Base-by-base conservation (phyloP, 2,888 invertebrate genomes). In the Lithosia quadra region DNA sequence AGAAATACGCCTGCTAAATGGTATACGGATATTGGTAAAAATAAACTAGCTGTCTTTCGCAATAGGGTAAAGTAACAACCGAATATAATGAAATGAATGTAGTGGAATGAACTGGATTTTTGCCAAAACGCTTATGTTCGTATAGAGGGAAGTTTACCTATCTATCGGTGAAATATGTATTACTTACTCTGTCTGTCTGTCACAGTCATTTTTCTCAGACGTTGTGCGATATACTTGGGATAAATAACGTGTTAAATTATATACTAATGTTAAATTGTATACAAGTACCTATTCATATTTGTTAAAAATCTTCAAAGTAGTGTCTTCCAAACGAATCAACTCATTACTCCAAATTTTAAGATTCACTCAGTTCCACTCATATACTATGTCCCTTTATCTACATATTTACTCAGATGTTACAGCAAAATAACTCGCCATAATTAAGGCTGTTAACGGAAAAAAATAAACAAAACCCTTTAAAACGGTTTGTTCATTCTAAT, bases 1-100 rank as follows among this genome's bases (percentile, higher is more conserved):
- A 49, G 18, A n/a, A 49, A 49, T 49, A n/a, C 9, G 49, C n/a
- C 49, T 49, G 49, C n/a, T n/a, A 28, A 28, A 49, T 49, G 18
- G 18, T n/a, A 18, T 8, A 18, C 9, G 8, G 49, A 9, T n/a
- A 18, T 49, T 49, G 8, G n/a, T 0, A n/a, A n/a, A 49, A n/a
- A 49, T n/a, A n/a, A 49, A 49, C 49, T 49, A 49, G 49, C 49
- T 49, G 49, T 49, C 49, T 49, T 49, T 49, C 15, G 49, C 49
- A 49, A 49, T 49, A 49, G n/a, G 9, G 49, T 49, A 49, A 49
- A 49, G 49, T 49, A 49, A 49, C 49, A 49, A 49, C n/a, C 49
- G 49, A 49, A 49, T n/a, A 8, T 0, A 49, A 49, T 49, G 49
- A 49, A 49, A 49, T 49, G n/a, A 49, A 49, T 49, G 49, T 49